Base-by-base conservation (phyloP, 2,797 vertebrate species). In the Setipinna tenuifilis region DNA sequence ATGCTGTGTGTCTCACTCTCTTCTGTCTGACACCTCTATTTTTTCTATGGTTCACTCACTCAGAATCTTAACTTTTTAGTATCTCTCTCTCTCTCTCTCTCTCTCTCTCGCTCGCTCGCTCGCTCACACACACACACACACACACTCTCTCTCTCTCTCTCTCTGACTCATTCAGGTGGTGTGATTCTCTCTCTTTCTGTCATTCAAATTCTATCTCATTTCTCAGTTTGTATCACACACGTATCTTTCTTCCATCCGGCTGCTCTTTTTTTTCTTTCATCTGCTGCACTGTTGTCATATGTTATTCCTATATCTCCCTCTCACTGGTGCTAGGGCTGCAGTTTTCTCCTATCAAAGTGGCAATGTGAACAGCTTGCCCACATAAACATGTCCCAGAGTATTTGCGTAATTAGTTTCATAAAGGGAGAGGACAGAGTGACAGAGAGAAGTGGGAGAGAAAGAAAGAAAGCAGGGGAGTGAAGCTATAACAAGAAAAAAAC, bases 361-460 rank as follows among this genome's bases (percentile, higher is more conserved):
- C 31, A 80, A 58, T 89, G 90, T 90, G 83, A 90, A 88, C 87
- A 83, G 21, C 87, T 83, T 75, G 68, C 35, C 68, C 68, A 75
- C 31, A 75, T 75, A 75, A 75, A 75, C 31, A 75, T 17, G 25
- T 75, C 78, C 82, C 87, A 86, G 83, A n/a, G 23, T 80, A 57
- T 87, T 87, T 87, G 54, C 85, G 85, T 87, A 85, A 91, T 87
- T 85, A 89, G 83, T 83, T 85, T 91, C 89, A 48, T 83, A 89
- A 86, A 87, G 83, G 88, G 54, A 16, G 17, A 87, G 6, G 85
- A 82, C 87, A 89, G 85, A 87, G 89, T 87, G 87, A 85, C 3
- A 71, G 65, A 6, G 62, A 31, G 86, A 90, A 65, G 83, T 87
- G 41, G 85, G 23, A 62, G 87, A 83, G 82, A 88, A 86, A 68